Base-by-base conservation (phyloP, 2,888 invertebrate genomes). In the Calameuta idolon region DNA sequence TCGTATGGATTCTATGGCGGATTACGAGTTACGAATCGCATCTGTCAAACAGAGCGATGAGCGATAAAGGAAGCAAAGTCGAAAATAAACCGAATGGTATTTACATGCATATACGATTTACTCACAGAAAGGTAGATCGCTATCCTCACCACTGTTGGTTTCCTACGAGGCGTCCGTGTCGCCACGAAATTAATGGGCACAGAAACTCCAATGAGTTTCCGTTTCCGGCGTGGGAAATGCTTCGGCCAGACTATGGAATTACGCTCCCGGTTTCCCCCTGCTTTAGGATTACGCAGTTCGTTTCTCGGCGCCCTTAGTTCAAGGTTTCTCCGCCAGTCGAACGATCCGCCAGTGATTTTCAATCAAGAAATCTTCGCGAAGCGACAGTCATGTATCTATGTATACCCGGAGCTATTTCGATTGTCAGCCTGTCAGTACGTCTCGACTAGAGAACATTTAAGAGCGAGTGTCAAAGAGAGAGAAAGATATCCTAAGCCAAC, bases 151-250 rank as follows among this genome's bases (percentile, higher is more conserved):
- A 55, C 23, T 55, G 55, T 55, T 55, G 55, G 55, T 55, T 55
- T 55, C 55, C 55, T 55, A 55, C 55, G 23, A 55, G 9, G 55
- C 55, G 23, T 55, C 55, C 55, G 23, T 55, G 77, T 68, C 75
- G 76, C 69, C 76, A 79, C 79, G 81, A 79, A 81, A 81, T 80
- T 80, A 81, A 81, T 81, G 81, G 80, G 77, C 76, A 71, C 69
- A 75, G 33, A 79, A 80, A 79, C 77, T 80, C 76, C 75, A 79
- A 74, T 77, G 77, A 80, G 77, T 76, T 81, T 81, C 81, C 81
- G 79, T 37, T 80, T 81, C 80, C 81, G 80, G 77, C 55, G 15
- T 55, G 55, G 23, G 23, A 55, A 55, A 55, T 55, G 55, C 55
- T 55, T 55, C 23, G 55, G 55, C 55, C 55, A 55, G 23, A 55